Evolutionary conservation across 2,888 invertebrate species (phyloP).

Genomic region (Monochamus alternatus): DNA sequence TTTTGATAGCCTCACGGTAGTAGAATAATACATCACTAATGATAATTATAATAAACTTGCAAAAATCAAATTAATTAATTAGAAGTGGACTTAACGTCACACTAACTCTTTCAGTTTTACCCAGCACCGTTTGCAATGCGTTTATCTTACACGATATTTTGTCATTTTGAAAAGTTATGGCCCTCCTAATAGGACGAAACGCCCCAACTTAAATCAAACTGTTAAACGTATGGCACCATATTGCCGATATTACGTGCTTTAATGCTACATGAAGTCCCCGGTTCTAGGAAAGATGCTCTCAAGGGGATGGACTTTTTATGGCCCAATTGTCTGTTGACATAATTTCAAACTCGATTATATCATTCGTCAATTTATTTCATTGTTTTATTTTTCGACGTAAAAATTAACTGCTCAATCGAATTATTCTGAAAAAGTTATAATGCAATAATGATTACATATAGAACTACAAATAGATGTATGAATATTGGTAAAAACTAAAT

Average conservation of each 20-base stretch:
- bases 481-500: too few relatives aligned
- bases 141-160: not conserved
- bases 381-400: too few relatives aligned
- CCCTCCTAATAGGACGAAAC: not conserved
- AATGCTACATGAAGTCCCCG: not conserved
- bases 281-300: not conserved
- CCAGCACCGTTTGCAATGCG: not conserved
- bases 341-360: not conserved
- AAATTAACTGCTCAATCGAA: too few relatives aligned
- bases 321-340: not conserved
- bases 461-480: too few relatives aligned
- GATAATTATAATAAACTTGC: not conserved
- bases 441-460: too few relatives aligned
- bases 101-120: not conserved
- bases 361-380: too few relatives aligned
- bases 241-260: not conserved
- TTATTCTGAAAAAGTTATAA: too few relatives aligned
- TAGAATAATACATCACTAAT: too few relatives aligned
- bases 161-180: conserved; percentile 4
- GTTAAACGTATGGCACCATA: conserved; percentile 5
- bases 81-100: not conserved
- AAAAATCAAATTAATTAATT: not conserved
- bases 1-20: too few relatives aligned
- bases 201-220: conserved; percentile 7
- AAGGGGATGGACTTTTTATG: not conserved